Evolutionary conservation across 1,140 invertebrate genomes (phyloP).

Genomic region (Drosophila subobscura): DNA sequence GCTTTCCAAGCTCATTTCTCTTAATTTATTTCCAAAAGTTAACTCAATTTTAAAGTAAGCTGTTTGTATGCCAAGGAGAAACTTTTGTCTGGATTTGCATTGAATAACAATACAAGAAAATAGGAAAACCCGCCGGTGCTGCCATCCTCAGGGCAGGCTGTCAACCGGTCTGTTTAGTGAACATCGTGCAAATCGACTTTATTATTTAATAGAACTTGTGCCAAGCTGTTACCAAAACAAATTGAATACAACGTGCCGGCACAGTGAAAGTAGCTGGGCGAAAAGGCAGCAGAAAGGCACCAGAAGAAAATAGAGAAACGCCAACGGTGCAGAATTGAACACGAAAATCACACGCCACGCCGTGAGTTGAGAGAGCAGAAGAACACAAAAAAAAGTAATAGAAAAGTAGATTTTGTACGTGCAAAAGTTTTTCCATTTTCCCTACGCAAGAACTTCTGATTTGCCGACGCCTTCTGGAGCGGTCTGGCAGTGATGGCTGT

Average conservation of each 20-base stretch:
- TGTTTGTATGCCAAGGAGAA: slow-evolving; percentile 21
- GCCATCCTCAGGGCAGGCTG: background rate
- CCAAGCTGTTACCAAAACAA: slow-evolving; percentile 78
- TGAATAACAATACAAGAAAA: slow-evolving; percentile 52
- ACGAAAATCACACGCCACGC: slow-evolving; percentile 23
- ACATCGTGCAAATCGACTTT: slow-evolving; percentile 74
- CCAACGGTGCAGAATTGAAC: slow-evolving; percentile 32
- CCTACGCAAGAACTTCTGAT: slow-evolving; percentile 59
- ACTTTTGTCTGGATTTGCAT: slow-evolving; percentile 50
- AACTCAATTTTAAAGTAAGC: slow-evolving; percentile 11
- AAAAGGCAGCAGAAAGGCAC: background rate
- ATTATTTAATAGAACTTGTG: slow-evolving; percentile 79
- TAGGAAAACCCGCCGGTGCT: slow-evolving; percentile 8
- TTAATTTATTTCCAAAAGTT: slow-evolving; percentile 11
- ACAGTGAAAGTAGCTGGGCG: slow-evolving; percentile 27
- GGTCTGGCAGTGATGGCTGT: slow-evolving; percentile 19
- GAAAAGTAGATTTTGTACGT: slow-evolving; percentile 78
- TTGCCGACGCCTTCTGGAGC: slow-evolving; percentile 19
- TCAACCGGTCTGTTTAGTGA: slow-evolving; percentile 20
- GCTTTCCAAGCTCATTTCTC: background rate
- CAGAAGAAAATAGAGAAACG: slow-evolving; percentile 2
- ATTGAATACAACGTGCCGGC: slow-evolving; percentile 74
- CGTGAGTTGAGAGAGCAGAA: slow-evolving; percentile 7
- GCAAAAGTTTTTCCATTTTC: slow-evolving; percentile 81
- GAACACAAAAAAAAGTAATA: slow-evolving; percentile 57